A percentile compares a stretch with the other conserved stretches of the same genome.
Evolutionary conservation across 2,113 vertebrate species (phyloP).

Genomic region (Paramormyrops kingsleyae): DNA sequence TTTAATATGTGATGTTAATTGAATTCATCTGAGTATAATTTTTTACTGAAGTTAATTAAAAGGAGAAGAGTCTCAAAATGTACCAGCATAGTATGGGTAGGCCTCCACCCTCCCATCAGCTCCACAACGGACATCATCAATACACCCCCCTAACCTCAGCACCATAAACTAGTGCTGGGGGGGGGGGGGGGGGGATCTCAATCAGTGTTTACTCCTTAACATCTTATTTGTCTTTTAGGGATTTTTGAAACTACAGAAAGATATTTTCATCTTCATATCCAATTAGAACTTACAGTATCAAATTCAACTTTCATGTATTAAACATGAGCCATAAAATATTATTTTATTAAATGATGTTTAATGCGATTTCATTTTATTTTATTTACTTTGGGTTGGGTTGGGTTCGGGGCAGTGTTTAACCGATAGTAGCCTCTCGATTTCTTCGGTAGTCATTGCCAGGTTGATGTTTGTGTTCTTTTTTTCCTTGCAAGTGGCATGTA

Average conservation of each 20-base stretch:
- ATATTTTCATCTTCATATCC: slow-evolving; percentile 52
- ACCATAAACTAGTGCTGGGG: neutral
- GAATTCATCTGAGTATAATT: slow-evolving; percentile 82
- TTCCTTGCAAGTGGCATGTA: neutral
- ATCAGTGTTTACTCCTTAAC: slow-evolving; percentile 16
- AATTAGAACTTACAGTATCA: slow-evolving; percentile 59
- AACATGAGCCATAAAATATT: slow-evolving; percentile 58
- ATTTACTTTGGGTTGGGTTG: slow-evolving; percentile 5
- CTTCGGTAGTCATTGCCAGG: slow-evolving; percentile 36
- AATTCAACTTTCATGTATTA: slow-evolving; percentile 55
- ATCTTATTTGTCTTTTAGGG: slow-evolving; percentile 32
- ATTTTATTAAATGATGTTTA: slow-evolving; percentile 65
- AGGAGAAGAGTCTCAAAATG: slow-evolving; percentile 65
- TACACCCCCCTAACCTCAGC: neutral
- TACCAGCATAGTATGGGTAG: slow-evolving; percentile 31
- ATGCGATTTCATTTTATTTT: slow-evolving; percentile 48
- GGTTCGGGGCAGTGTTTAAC: slow-evolving; percentile 47
- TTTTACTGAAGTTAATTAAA: slow-evolving; percentile 70
- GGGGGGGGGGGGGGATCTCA: neutral
- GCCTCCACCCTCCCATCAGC: neutral
- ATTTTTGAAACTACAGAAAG: slow-evolving; percentile 32
- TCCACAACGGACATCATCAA: neutral
- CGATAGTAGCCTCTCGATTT: slow-evolving; percentile 19
- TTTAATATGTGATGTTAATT: slow-evolving; percentile 91
- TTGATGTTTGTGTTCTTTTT: slow-evolving; percentile 5